A percentile compares a stretch with the other conserved stretches of the same genome.
Evolutionary conservation across 2,113 vertebrate genomes (phyloP).

Genomic region (Tychaedon coryphoeus): DNA sequence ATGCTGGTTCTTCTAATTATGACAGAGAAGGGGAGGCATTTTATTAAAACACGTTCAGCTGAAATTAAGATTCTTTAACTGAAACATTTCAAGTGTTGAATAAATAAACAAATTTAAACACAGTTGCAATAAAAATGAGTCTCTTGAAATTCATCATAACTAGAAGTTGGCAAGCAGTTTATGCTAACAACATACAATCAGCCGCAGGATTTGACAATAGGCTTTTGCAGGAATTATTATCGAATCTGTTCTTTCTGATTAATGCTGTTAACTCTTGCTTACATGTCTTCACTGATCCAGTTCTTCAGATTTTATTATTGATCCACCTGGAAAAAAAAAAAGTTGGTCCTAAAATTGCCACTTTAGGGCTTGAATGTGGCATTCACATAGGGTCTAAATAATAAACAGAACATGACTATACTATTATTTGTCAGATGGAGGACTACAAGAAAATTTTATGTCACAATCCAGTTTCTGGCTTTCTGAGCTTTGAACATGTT

Average conservation of each 20-base stretch:
- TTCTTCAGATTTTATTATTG: neutral
- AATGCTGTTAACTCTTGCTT: neutral
- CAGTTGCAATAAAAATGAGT: slow-evolving; percentile 9
- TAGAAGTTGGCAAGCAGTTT: slow-evolving; percentile 10
- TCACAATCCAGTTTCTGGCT: neutral
- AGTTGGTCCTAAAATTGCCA: neutral
- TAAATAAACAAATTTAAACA: slow-evolving; percentile 17
- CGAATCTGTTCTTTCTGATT: neutral
- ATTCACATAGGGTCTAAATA: neutral
- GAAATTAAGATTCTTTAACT: slow-evolving; percentile 14
- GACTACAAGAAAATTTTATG: neutral
- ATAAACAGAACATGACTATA: neutral
- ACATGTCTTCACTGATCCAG: neutral
- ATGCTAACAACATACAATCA: neutral
- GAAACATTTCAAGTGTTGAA: slow-evolving; percentile 15
- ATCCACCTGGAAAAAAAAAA: neutral
- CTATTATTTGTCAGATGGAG: neutral
- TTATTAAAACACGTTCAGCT: neutral
- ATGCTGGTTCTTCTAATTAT: neutral
- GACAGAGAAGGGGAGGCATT: neutral
- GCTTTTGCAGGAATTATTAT: neutral
- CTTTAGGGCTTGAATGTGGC: neutral
- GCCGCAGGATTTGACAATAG: neutral
- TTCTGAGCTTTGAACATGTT: neutral
- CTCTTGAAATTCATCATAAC: slow-evolving; percentile 1